Conservation (phyloP, 2,113 vertebrate genomes). For the Myiozetetes cayanensis region DNA sequence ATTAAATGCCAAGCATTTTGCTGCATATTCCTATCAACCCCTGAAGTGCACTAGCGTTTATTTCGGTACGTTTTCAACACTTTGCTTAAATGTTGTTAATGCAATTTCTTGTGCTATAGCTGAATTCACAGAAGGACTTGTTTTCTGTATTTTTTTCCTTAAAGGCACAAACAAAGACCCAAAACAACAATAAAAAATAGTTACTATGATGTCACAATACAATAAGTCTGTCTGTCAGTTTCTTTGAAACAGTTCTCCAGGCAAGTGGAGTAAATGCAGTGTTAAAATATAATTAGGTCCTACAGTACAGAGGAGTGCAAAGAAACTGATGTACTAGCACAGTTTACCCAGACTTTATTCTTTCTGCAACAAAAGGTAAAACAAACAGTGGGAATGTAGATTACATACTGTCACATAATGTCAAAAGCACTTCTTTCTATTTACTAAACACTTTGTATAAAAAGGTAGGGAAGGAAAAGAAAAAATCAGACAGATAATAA, state of each 20-base stretch:
- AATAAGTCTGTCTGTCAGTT: constrained; percentile 75
- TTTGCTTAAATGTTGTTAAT: constrained; percentile 73
- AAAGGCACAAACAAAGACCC: not conserved
- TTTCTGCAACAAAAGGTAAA: constrained; percentile 69
- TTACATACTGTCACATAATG: constrained; percentile 53
- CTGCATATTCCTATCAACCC: constrained; percentile 79
- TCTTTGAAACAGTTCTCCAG: constrained; percentile 73
- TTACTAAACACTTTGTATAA: constrained; percentile 48
- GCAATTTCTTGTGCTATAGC: constrained; percentile 68
- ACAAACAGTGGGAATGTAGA: constrained; percentile 48
- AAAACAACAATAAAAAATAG: constrained; percentile 24
- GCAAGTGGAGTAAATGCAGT: constrained; percentile 68
- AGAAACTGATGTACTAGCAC: constrained; percentile 48
- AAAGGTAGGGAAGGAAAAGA: not conserved
- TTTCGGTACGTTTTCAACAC: constrained; percentile 71
- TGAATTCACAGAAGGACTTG: constrained; percentile 74
- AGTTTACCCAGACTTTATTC: constrained; percentile 65
- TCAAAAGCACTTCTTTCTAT: constrained; percentile 14
- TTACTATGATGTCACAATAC: constrained; percentile 65
- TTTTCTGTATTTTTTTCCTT: not conserved
- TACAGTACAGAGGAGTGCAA: constrained; percentile 58
- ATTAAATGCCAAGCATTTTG: constrained; percentile 81
- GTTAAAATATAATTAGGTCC: constrained; percentile 79
- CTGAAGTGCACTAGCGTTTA: constrained; percentile 66
- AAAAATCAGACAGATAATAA: not conserved